A percentile compares a stretch with the other conserved stretches of the same genome.
Evolutionary conservation across 2,888 invertebrate genomes (phyloP).

Genomic region (Lochmaea capreae): DNA sequence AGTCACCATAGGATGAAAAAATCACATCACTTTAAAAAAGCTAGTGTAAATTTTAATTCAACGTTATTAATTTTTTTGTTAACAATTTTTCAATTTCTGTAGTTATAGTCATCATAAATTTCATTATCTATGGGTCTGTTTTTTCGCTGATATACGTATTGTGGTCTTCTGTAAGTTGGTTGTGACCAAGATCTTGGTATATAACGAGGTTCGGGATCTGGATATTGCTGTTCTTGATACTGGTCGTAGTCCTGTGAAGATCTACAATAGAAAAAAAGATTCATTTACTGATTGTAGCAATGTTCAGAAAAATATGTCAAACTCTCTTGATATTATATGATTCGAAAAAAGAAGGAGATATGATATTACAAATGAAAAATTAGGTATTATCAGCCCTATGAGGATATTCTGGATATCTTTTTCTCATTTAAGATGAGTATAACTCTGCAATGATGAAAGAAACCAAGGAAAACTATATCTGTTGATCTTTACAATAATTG

Average conservation of each 20-base stretch:
- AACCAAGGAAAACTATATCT: too few species aligned
- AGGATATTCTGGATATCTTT: too few species aligned
- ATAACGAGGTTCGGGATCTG: constrained; percentile 24
- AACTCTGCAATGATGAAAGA: too few species aligned
- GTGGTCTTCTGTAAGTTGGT: constrained; percentile 43
- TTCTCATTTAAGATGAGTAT: too few species aligned
- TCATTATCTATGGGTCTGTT: constrained; percentile 47
- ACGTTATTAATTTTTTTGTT: neutral
- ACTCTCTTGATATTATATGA: too few species aligned
- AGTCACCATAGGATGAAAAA: too few species aligned
- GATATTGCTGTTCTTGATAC: constrained; percentile 25
- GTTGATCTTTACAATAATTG: too few species aligned
- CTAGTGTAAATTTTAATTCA: neutral
- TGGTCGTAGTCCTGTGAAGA: constrained; percentile 20
- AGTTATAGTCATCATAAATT: constrained; percentile 48
- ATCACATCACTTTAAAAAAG: too few species aligned
- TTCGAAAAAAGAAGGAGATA: too few species aligned
- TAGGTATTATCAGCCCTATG: too few species aligned
- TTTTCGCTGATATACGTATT: constrained; percentile 44
- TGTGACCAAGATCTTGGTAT: constrained; percentile 33
- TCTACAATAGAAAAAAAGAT: constrained; percentile 17
- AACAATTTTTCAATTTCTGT: constrained; percentile 31
- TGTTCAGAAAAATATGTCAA: too few species aligned
- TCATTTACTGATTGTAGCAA: neutral
- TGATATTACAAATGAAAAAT: too few species aligned